Evolutionary conservation across 2,113 vertebrate species (phyloP).

Genomic region (Sardina pilchardus): DNA sequence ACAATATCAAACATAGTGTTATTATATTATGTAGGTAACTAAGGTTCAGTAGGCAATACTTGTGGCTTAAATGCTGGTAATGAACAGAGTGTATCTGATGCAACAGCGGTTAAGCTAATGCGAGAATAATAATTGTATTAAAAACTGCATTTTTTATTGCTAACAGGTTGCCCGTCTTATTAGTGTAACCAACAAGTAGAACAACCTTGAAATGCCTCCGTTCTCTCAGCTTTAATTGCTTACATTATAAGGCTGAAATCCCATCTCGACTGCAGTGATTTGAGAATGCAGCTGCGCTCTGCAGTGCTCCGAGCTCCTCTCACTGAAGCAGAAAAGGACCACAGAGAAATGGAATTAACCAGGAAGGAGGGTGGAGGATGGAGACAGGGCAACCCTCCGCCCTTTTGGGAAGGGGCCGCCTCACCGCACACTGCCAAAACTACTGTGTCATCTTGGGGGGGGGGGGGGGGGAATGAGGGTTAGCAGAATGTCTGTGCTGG

Average conservation of each 20-base stretch:
- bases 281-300: constrained; percentile 30
- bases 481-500: too few species aligned
- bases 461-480: too few species aligned
- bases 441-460: not conserved
- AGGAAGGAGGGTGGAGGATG: not conserved
- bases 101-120: not conserved
- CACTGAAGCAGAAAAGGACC: constrained; percentile 43
- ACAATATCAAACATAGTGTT: too few species aligned
- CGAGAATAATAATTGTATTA: not conserved
- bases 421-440: constrained; percentile 17
- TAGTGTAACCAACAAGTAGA: constrained; percentile 15
- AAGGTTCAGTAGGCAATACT: too few species aligned
- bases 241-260: constrained; percentile 17
- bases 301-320: constrained; percentile 15
- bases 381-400: constrained; percentile 25
- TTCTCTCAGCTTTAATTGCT: constrained; percentile 45
- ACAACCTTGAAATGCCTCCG: constrained; percentile 38
- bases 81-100: not conserved
- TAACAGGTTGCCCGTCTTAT: not conserved
- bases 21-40: too few species aligned
- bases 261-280: constrained; percentile 42
- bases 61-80: too few species aligned
- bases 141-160: not conserved
- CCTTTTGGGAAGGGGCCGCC: constrained; percentile 39
- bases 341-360: constrained; percentile 27